Conservation (phyloP, 2,797 vertebrate species). For the Hoplostethus mediterraneus region DNA sequence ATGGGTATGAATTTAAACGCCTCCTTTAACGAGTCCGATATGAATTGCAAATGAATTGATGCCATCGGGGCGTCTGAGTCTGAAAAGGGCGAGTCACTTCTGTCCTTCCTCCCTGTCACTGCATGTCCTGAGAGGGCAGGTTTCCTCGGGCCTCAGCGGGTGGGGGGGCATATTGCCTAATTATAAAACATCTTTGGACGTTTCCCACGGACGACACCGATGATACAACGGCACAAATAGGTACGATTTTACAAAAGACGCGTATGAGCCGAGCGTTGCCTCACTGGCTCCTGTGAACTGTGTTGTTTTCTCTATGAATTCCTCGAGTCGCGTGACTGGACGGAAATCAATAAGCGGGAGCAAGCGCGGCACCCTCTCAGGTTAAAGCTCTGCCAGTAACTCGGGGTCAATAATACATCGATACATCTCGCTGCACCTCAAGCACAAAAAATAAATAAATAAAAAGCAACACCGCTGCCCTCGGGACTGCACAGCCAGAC, state of each 20-base stretch:
- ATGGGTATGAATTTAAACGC: conserved; percentile 73
- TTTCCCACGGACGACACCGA: no score
- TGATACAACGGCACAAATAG: no score
- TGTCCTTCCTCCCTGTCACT: conserved; percentile 12
- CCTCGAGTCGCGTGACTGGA: conserved; percentile 5
- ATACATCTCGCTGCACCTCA: conserved; percentile 50
- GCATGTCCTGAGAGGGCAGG: not conserved
- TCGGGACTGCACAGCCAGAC: not conserved
- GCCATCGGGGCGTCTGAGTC: conserved; percentile 60
- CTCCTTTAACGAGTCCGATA: conserved; percentile 56
- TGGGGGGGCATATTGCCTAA: not conserved
- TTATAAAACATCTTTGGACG: not conserved
- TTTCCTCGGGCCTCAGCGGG: no score
- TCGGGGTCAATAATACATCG: conserved; percentile 72
- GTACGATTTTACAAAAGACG: no score
- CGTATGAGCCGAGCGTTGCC: not conserved
- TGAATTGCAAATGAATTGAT: conserved; percentile 76
- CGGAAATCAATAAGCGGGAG: conserved; percentile 29
- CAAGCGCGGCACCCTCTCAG: conserved; percentile 36
- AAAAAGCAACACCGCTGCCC: not conserved
- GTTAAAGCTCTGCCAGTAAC: conserved; percentile 60
- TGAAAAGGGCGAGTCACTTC: conserved; percentile 29
- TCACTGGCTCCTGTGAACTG: not conserved
- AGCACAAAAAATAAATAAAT: conserved; percentile 34
- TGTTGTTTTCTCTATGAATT: not conserved